These are phyloP conservation scores for Vandiemenella viatica DNA, from an alignment of 2,888 invertebrate genomes.

Conservation along the genomic window DNA sequence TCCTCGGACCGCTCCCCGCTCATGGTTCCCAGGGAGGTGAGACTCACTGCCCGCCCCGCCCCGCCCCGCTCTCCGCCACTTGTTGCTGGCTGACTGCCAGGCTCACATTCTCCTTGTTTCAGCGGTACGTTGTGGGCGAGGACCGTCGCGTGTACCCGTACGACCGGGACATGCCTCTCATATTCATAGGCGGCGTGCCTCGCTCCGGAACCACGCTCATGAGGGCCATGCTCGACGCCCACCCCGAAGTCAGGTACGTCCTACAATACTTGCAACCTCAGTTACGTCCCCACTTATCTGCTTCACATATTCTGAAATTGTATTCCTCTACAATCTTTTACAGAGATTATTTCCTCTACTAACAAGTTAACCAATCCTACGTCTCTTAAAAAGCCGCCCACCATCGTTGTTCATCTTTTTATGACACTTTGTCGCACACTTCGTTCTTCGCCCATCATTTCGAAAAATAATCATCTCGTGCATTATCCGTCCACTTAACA, in stretches of 20 bases:
- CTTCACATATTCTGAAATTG: not conserved
- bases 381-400: too few species aligned
- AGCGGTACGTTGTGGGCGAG: constrained; percentile 47
- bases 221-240: constrained; percentile 96
- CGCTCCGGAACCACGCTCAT: constrained; percentile 94
- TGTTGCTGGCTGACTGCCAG: too few species aligned
- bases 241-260: constrained; percentile 73
- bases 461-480: too few species aligned
- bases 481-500: too few species aligned
- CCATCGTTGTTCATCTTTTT: too few species aligned
- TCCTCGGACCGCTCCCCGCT: constrained; percentile 22
- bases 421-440: too few species aligned
- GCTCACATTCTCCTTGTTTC: constrained; percentile 23
- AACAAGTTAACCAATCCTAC: too few species aligned
- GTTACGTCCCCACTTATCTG: not conserved
- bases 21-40: constrained; percentile 33
- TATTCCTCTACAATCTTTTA: too few species aligned
- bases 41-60: not conserved
- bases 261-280: not conserved
- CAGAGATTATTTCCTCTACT: too few species aligned
- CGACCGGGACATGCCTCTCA: constrained; percentile 79
- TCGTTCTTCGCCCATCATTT: too few species aligned
- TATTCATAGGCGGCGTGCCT: constrained; percentile 96
- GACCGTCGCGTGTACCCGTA: constrained; percentile 55
- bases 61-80: too few species aligned